Evolutionary conservation across 2,888 invertebrate species (phyloP), one percentile per base, ranked within the genome.

Genomic region (Lasioglossum lativentre): DNA sequence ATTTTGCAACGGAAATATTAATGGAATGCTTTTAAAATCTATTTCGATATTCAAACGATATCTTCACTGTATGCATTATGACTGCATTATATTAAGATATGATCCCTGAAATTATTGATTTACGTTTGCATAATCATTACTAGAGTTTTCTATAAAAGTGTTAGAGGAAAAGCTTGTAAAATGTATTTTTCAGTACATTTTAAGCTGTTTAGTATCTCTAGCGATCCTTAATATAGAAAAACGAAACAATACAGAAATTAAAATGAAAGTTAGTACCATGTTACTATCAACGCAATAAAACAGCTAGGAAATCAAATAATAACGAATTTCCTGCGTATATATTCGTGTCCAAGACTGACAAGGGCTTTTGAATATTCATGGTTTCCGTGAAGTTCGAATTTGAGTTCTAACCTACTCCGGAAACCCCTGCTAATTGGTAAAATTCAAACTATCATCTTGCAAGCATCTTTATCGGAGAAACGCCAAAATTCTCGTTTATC

Each of bases 391-490:
- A 27, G 12, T 56, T 56, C n/a, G 56, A 56, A 59, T 14, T 59
- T 27, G 59, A 59, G 59, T 27, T 59, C 27, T 27, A 5, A 59
- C 27, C 14, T 59, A 27, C 27, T 59, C 27, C 27, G 59, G 12
- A 59, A 14, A n/a, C 14, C 27, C 14, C 1, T 59, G 59, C 12
- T 27, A 59, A 59, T 4, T n/a, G 59, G 14, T 27, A 4, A 27
- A 59, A 59, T 27, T 27, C 4, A 0, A 27, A 14, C 59, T 86
- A 80, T 86, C 77, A 74, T 66, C 34, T 34, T 30, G 1, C 30
- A 1, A 16, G 27, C 5, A 2, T 63, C 63, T 63, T 63, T 63
- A 63, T 63, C 63, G 30, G 30, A 14, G 30, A 63, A 27, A 30
- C 63, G 30, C 4, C 19, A 34, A 66, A 66, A 34, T 34, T 34